Evolutionary conservation across 2,113 vertebrate genomes (phyloP), one percentile per base, ranked within the genome.

Genomic region (Callipepla squamata): DNA sequence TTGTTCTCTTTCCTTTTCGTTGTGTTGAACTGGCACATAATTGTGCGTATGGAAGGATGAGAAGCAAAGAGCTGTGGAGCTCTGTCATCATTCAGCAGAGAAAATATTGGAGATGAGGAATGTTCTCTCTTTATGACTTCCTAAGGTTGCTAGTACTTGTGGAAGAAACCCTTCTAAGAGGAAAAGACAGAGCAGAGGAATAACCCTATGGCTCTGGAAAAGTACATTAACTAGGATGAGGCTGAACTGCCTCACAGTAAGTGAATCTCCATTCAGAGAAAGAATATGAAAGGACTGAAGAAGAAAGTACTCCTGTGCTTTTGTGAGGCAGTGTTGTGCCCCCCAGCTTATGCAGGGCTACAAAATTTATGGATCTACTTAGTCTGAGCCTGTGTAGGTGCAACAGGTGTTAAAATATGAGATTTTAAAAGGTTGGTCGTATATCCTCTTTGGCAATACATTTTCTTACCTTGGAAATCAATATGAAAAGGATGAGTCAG

Each of bases 291-390:
- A 91, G 8, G 36, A 34, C 55, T 20, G 22, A 21, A 61, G 47
- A 19, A 61, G 38, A 88, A 70, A 89, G 42, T 12, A 20, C 19
- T 19, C 19, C 32, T 66, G 26, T 78, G 23, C 10, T 88, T 0
- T 0, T 48, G 47, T 1, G 4, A 73, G 23, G 11, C 0, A 4
- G 44, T 84, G 13, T 34, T 17, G 2, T 23, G 26, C 28, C 63
- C 28, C 28, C 59, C 34, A 28, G 2, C 9, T 72, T 67, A 69
- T 25, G 4, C 28, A 59, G 40, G 12, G 70, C 25, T 40, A 26
- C 25, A 87, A 77, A 92, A 59, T 13, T 45, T 22, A 50, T 30
- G 11, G 20, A 73, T 62, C 44, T 58, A 13, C 42, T 69, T n/a
- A 74, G 9, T 73, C 9, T 69, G 48, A 85, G 30, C 4, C 45